Percentiles rank a stretch among this genome's conserved stretches.
phyloP scores from a whole-genome alignment of 1,140 invertebrate species.

The Mamestra configurata region DNA sequence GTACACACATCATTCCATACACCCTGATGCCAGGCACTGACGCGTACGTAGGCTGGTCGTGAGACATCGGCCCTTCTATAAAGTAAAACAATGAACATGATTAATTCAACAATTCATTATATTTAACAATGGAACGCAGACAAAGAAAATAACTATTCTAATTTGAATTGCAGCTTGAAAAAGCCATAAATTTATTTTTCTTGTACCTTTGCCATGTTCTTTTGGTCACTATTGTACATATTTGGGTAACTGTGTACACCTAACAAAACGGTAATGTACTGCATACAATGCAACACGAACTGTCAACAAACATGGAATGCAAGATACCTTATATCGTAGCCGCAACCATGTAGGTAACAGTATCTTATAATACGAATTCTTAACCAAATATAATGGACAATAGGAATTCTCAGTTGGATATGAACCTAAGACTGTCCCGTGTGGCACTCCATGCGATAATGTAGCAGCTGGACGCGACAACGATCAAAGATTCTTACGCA shows the following conservation, averaged over 20 bases:
- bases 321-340: constrained; percentile 21
- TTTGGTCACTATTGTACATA: not conserved
- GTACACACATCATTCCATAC: constrained; percentile 97
- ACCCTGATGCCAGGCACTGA: constrained; percentile 97
- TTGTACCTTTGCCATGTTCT: not conserved
- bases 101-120: no score
- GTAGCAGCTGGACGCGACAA: constrained; percentile 8
- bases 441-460: constrained; percentile 18
- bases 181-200: not conserved
- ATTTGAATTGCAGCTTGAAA: not conserved
- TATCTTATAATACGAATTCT: constrained; percentile 41
- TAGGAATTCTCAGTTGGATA: constrained; percentile 17
- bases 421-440: constrained; percentile 28
- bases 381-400: constrained; percentile 44
- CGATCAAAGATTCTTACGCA: constrained; percentile 5
- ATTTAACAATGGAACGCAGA: not conserved
- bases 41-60: constrained; percentile 97
- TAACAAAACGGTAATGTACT: constrained; percentile 13
- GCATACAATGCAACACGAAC: constrained; percentile 30
- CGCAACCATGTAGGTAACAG: constrained; percentile 21
- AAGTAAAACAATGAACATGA: constrained; percentile 53
- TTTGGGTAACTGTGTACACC: not conserved
- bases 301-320: constrained; percentile 32
- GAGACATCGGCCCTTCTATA: constrained; percentile 96
- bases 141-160: no score